Evolutionary conservation across 1,140 invertebrate species (phyloP), one percentile per base, ranked within the genome.

Genomic region (Microplitis demolitor): DNA sequence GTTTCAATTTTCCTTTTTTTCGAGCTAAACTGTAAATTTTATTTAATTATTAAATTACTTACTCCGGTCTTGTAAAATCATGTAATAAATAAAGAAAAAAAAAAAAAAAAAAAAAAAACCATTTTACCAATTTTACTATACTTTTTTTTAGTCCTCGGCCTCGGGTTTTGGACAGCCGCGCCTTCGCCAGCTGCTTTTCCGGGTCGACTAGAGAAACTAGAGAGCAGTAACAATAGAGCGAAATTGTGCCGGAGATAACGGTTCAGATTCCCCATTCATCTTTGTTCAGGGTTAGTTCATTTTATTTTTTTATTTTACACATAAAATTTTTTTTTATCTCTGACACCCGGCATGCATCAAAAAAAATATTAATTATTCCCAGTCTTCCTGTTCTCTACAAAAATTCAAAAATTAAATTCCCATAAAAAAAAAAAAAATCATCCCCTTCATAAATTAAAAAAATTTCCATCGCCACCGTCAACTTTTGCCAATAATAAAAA

Each of bases 111-210:
- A 2, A 54, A 54, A 45, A 45, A 8, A 45, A 45, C 5, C 39
- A 24, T 45, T 45, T 6, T 9, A 45, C 11, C 11, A 45, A 45
- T 45, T 45, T 45, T 9, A 9, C 6, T 45, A 53, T 16, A 33
- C 4, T 67, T 67, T 67, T 67, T 14, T 24, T 24, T 24, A 24
- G 24, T 24, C 24, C 24, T 24, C 50, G 66, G 34, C 4, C 16
- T 45, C 39, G 39, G 39, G 8, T 51, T 62, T 62, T 35, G 31
- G 60, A 58, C 13, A 53, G 51, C 66, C 50, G 66, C 66, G 50
- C 66, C 66, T 67, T 37, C 24, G 39, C 45, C 66, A 67, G 66
- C 66, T 67, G 66, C 50, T 67, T 67, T 53, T 67, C 66, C 66
- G 51, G 45, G 50, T 67, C 39, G 45, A 33, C 66, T 35, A 53